Percentiles rank a stretch among this genome's conserved stretches.
These are phyloP conservation scores for Platalea minor DNA, from an alignment of 2,797 vertebrate genomes.

Conservation along the genomic window DNA sequence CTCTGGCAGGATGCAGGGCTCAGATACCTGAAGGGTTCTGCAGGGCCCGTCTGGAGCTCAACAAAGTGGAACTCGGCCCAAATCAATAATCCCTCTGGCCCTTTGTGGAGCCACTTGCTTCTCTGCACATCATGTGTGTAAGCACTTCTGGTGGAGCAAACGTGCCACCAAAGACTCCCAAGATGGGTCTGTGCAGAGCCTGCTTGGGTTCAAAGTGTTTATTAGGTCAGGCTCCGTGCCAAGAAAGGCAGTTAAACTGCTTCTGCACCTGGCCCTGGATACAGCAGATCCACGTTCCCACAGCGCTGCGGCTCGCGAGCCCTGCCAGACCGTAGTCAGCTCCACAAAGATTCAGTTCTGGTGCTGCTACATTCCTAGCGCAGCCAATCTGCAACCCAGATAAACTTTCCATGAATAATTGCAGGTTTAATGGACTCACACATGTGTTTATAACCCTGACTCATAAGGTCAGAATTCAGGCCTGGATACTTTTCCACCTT, in stretches of 20 bases:
- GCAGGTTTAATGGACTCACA: constrained; percentile 8
- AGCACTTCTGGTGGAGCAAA: background rate
- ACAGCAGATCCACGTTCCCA: background rate
- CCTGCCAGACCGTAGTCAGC: background rate
- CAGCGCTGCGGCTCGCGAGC: fast-evolving
- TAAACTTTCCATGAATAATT: background rate
- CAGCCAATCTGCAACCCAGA: background rate
- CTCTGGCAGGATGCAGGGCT: background rate
- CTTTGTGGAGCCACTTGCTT: background rate
- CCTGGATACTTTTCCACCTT: background rate
- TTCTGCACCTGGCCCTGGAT: background rate
- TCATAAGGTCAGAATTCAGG: background rate
- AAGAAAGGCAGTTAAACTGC: background rate
- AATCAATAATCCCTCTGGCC: background rate
- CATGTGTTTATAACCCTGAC: constrained; percentile 10
- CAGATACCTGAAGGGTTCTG: background rate
- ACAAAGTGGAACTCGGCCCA: background rate
- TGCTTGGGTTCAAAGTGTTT: background rate
- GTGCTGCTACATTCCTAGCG: background rate
- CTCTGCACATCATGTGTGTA: background rate
- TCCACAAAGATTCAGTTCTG: background rate
- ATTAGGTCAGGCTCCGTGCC: background rate
- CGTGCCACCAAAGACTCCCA: background rate
- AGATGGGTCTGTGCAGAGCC: background rate
- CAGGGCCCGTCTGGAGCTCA: background rate